Base-by-base conservation (phyloP, 2,797 vertebrate species). In the Cirrhinus molitorella region DNA sequence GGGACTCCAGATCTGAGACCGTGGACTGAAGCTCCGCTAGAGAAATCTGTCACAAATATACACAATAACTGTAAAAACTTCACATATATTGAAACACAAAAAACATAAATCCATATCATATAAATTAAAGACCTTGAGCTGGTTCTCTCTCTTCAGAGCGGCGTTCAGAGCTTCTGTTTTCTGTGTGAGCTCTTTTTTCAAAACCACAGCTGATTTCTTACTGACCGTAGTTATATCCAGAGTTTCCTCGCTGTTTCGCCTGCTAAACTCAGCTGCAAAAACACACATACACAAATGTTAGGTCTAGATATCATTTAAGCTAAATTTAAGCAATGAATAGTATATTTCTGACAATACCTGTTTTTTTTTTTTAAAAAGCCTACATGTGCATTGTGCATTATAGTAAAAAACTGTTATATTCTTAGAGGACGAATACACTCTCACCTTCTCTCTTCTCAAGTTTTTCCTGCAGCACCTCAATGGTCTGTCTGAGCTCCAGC, bases 131-230 rank as follows among this genome's bases (percentile, higher is more conserved):
- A 95, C 95, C 94, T 93, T 94, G 13, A 95, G 91, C 65, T 95
- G 93, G 86, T 94, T 95, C 85, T 96, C 95, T 65, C 92, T 94
- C 89, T 94, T 94, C 85, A 96, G 90, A 17, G 94, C 92, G 79
- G 92, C 93, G 87, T 95, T 95, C 59, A 96, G 89, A 45, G 91
- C 94, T 63, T 95, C 94, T 0, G 93, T 95, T 91, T 92, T 94
- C 89, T 95, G 92, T 11, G 88, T 86, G 0, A 96, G 89, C 87
- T 96, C 95, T 83, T 93, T 95, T 86, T 95, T 95, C 67, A 96
- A 92, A 80, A 93, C 13, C 0, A 94, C 89, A 0, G 87, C 81
- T 0, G 91, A 89, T 87, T 93, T 96, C 85, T 91, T 95, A 67
- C 83, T 87, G 45, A 87, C 37, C 40, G 90, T 78, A 74, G 88